A percentile compares a stretch with the other conserved stretches of the same genome.
phyloP scores from a whole-genome alignment of 2,113 vertebrate genomes.

The human region DNA sequence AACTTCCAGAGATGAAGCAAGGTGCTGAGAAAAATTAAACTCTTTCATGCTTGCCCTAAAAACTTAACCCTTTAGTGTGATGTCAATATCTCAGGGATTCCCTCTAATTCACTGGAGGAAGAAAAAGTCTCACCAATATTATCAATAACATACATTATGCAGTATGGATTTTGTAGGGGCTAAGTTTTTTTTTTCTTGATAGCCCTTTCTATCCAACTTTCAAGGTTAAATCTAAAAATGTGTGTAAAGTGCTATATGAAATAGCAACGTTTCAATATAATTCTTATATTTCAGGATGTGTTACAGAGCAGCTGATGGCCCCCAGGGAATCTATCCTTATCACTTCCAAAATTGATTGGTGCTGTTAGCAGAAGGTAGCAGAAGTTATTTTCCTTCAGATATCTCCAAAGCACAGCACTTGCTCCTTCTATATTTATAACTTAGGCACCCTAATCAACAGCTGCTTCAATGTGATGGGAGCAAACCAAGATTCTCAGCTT shows the following conservation, averaged over 20 bases:
- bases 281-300: background rate
- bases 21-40: conserved; percentile 8
- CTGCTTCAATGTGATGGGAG: background rate
- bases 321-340: background rate
- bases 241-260: background rate
- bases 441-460: background rate
- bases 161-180: background rate
- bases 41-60: background rate
- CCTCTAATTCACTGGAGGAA: background rate
- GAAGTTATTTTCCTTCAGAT: background rate
- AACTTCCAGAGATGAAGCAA: conserved; percentile 20
- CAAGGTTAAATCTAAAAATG: conserved; percentile 15
- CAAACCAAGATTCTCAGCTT: background rate
- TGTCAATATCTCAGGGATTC: background rate
- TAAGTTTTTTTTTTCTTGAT: background rate
- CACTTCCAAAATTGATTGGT: background rate
- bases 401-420: background rate
- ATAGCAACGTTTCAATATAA: background rate
- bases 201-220: background rate
- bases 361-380: background rate
- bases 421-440: background rate
- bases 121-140: background rate
- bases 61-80: conserved; percentile 16
- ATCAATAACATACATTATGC: background rate
- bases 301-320: background rate